Evolutionary conservation across 2,888 invertebrate species (phyloP).

Genomic region (Malthinus seriepunctatus): DNA sequence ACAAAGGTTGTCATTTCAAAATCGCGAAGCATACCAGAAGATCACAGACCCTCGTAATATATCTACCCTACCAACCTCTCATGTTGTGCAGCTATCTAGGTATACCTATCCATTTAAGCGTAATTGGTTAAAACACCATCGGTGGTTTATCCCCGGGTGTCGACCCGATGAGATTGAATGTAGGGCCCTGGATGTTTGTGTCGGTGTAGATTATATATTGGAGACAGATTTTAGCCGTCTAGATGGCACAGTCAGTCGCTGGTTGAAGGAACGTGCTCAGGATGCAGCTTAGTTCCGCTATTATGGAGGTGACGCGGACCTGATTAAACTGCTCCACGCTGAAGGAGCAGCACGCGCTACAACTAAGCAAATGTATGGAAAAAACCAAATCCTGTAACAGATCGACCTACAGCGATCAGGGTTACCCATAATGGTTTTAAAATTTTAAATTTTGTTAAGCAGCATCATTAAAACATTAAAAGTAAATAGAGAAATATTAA

Average conservation of each 20-base stretch:
- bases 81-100: not conserved
- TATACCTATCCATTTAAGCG: not conserved
- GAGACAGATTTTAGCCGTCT: not conserved
- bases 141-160: not conserved
- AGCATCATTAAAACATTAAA: too few species aligned
- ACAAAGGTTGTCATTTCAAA: not conserved
- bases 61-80: not conserved
- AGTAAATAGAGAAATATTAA: too few species aligned
- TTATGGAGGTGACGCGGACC: not conserved
- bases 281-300: not conserved
- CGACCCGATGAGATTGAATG: not conserved
- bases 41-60: not conserved
- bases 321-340: not conserved
- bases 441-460: too few species aligned
- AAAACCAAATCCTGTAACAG: too few species aligned
- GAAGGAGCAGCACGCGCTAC: not conserved
- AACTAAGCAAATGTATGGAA: too few species aligned
- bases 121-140: not conserved
- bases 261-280: not conserved
- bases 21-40: not conserved
- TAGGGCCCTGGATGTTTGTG: too few species aligned
- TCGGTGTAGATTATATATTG: not conserved
- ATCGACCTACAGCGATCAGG: too few species aligned
- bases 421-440: too few species aligned
- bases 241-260: not conserved